A percentile compares a stretch with the other conserved stretches of the same genome.
These are phyloP conservation scores for Trinorchestia longiramus DNA, from an alignment of 1,140 invertebrate genomes.

Conservation along the genomic window DNA sequence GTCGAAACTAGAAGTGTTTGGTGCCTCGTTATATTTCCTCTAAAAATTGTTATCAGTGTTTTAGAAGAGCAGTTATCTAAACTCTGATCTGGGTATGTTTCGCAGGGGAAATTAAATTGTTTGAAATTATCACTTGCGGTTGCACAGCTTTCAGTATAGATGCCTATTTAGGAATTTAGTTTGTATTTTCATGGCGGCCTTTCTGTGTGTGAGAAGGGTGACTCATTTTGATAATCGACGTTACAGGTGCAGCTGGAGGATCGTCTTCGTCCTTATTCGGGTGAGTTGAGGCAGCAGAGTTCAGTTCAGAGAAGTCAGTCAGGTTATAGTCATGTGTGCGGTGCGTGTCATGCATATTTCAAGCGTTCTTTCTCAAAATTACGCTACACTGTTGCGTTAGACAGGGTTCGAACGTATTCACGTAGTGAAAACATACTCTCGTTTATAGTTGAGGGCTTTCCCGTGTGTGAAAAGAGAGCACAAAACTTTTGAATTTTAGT, in stretches of 20 bases:
- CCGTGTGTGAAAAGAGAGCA: not conserved
- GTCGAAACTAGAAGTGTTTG: too few relatives aligned
- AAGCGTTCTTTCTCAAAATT: not conserved
- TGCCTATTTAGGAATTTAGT: too few relatives aligned
- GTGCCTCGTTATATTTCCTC: too few relatives aligned
- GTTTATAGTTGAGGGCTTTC: not conserved
- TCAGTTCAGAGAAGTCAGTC: not conserved
- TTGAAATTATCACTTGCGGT: too few relatives aligned
- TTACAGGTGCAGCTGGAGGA: not conserved
- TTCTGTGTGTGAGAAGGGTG: not conserved
- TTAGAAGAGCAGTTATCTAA: too few relatives aligned
- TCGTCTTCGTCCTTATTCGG: slow-evolving; percentile 20
- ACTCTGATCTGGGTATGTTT: too few relatives aligned
- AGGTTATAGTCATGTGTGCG: not conserved
- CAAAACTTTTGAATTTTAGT: not conserved
- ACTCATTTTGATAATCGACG: not conserved
- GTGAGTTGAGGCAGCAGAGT: not conserved
- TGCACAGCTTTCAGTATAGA: too few relatives aligned
- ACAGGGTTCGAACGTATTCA: not conserved
- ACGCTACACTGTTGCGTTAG: not conserved
- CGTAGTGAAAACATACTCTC: not conserved
- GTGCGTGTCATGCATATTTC: not conserved
- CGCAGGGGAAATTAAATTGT: too few relatives aligned
- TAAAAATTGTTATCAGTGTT: too few relatives aligned
- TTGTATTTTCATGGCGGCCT: too few relatives aligned